Evolutionary conservation across 2,888 invertebrate species (phyloP), one percentile per base, ranked within the genome.

Genomic region (Listrodromus nycthemerus): DNA sequence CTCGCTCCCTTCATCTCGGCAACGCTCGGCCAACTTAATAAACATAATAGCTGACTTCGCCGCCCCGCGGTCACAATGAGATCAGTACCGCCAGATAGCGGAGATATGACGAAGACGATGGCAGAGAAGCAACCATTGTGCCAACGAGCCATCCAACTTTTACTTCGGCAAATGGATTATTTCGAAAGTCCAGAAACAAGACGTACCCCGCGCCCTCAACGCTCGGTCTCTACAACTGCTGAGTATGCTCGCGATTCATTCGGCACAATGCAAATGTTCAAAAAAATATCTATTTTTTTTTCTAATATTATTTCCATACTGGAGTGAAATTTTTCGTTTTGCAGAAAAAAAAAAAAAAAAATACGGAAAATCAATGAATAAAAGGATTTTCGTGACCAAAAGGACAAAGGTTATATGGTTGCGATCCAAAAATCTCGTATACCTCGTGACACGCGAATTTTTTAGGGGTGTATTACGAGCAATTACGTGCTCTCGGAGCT

Each of bases 1-100:
- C 74, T 67, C 21, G 30, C 71, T 27, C 63, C 33, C 45, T 33
- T 67, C 66, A 21, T 55, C 73, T 5, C 45, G 41, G 55, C 24
- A 48, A 19, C 83, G 88, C 85, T 85, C 87, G 88, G 87, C 89
- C 91, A 92, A 93, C 93, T 92, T 93, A 92, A 92, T 93, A 93
- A 93, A 93, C 93, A 92, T 93, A 93, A 93, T 93, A 92, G 92
- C 92, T 91, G 92, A 92, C 91, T 93, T 85, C 86, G 91, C 90
- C 90, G 88, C 89, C 88, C 89, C 89, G 89, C 87, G 90, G 89
- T 90, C 91, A 91, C 92, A 92, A 92, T 91, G 91, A 92, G 91
- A 91, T 91, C 89, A 90, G 88, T 88, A 88, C 89, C 86, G 86
- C 86, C 87, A 91, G 91, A 92, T 91, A 92, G 86, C 88, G 84